Base-by-base conservation (phyloP, 2,888 invertebrate genomes). In the Lissonota sp. region DNA sequence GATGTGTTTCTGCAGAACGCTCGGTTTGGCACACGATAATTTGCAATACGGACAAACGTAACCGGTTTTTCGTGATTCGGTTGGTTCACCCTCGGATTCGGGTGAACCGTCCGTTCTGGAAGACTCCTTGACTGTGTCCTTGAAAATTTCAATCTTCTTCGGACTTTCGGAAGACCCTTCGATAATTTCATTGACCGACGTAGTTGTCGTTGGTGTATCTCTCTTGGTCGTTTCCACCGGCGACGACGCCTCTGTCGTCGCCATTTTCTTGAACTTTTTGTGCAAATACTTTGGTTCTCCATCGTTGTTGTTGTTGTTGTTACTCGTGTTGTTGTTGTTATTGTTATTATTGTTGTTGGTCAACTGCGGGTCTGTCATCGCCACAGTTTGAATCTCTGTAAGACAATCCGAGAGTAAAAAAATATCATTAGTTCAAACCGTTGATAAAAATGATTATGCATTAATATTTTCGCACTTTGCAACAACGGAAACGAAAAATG, bases 181-280 rank as follows among this genome's bases (percentile, higher is more conserved):
- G 73, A 53, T 78, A 76, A 58, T 60, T n/a, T 53, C 53, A 14
- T 7, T 7, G 53, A n/a, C 14, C 12, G 26, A 73, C 79, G 58
- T 67, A 82, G 40, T 80, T 71, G 69, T 79, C 55, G 39, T 69
- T 53, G 10, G 58, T 26, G 67, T 71, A 79, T 87, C 88, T 86
- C 89, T 91, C 86, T 88, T 90, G 74, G 87, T 53, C 42, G 90
- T 89, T 85, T 87, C 89, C 86, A 88, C 85, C 73, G 85, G 84
- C 78, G 88, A 85, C 83, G 86, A 79, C 82, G 88, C 89, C 84
- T 87, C 92, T 69, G 92, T 93, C 88, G 95, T 95, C 92, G 96
- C 97, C 94, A 97, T 95, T 93, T 97, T 97, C 93, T 98, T 98
- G 93, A 98, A 98, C 93, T 98, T 98, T 93, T 98, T 98, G 93